These are phyloP conservation scores for Rhynchonycteris naso DNA, from an alignment of 2,797 vertebrate genomes.

Conservation along the genomic window DNA sequence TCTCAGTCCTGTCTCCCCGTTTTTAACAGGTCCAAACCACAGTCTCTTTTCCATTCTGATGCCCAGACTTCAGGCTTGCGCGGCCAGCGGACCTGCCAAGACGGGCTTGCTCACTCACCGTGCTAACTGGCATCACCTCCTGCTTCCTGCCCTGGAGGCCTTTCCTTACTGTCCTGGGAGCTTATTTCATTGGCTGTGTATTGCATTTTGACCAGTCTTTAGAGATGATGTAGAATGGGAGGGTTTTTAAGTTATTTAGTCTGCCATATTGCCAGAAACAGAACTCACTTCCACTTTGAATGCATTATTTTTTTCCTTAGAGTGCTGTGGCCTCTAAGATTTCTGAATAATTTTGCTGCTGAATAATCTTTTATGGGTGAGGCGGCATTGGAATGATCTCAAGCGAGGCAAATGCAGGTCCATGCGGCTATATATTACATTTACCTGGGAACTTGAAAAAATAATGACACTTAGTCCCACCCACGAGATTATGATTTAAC, in stretches of 20 bases:
- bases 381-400: neutral
- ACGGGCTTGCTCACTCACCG: no score
- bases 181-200: neutral
- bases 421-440: neutral
- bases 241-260: constrained; percentile 20
- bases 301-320: neutral
- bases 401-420: neutral
- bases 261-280: constrained; percentile 27
- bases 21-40: neutral
- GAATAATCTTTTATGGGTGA: neutral
- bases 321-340: neutral
- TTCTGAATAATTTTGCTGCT: neutral
- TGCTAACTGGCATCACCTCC: neutral
- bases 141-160: neutral
- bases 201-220: constrained; percentile 19
- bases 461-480: neutral
- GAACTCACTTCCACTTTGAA: constrained; percentile 1
- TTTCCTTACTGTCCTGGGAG: neutral
- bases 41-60: neutral
- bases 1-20: neutral
- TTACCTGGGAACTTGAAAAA: constrained; percentile 21
- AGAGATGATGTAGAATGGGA: neutral
- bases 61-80: neutral
- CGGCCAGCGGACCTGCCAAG: neutral
- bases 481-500: neutral